Base-by-base conservation (phyloP, 2,113 vertebrate species). In the Bufo bufo region DNA sequence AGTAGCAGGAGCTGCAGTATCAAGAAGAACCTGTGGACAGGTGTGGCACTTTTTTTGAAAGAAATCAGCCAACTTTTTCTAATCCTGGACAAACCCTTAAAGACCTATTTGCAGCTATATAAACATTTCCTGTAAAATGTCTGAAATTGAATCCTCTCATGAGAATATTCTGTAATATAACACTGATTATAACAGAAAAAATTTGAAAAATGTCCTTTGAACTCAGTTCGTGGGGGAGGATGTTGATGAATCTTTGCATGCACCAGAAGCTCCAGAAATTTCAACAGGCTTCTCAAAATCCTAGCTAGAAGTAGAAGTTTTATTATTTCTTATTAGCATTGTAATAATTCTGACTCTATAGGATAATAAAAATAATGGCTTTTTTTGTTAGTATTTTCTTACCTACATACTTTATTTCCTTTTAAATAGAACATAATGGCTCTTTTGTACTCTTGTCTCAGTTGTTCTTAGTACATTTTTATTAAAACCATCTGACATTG, bases 401-500 rank as follows among this genome's bases (percentile, higher is more conserved):
- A 20, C 45, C 20, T 66, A 12, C 45, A 14, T n/a, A 14, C 49
- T 50, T 43, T 5, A n/a, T 82, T n/a, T 61, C 33, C 47, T 45
- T 66, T 66, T 82, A 8, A 65, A 66, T 16, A 66, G 6, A 23
- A 20, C 49, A 83, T 83, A 69, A 66, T 50, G 6, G 33, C 5
- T 59, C 52, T 79, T 45, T 82, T 82, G 59, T 65, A 23, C 43
- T 50, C 12, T 69, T 69, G 4, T 59, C 78, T 3, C 6, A 9
- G 23, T 59, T 56, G 20, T 79, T 82, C 20, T 23, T 66, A 61
- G 10, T 45, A 66, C 45, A 65, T 16, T 23, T 47, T 50, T 63
- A 66, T 69, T 83, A 20, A 49, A 83, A 49, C 81, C 81, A 83
- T 83, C 61, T 83, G 61, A 83, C n/a, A 50, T 14, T 52, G 13